Evolutionary conservation across 2,888 invertebrate genomes (phyloP).

Genomic region (Drosophila pseudotalamancana): DNA sequence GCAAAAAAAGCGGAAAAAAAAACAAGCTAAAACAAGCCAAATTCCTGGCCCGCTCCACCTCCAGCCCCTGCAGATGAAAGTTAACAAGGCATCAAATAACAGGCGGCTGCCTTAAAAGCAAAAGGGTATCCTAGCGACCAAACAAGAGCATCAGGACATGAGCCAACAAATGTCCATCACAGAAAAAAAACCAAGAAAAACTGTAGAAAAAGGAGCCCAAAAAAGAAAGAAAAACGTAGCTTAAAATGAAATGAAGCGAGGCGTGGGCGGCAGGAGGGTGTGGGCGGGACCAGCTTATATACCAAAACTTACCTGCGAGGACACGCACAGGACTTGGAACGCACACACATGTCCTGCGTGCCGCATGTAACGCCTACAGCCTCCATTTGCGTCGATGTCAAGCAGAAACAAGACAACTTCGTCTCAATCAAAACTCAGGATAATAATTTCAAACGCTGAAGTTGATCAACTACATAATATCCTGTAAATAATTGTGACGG

Average conservation of each 20-base stretch:
- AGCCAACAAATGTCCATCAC: conserved; percentile 46
- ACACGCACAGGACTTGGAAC: conserved; percentile 8
- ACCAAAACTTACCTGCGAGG: conserved; percentile 33
- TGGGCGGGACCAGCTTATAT: conserved; percentile 44
- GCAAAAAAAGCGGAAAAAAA: conserved; percentile 2
- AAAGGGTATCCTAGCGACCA: conserved; percentile 76
- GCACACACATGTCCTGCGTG: conserved; percentile 37
- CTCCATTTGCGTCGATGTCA: conserved; percentile 34
- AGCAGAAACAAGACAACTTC: conserved; percentile 33
- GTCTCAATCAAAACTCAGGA: conserved; percentile 33
- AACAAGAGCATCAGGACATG: conserved; percentile 32
- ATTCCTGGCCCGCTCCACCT: conserved; percentile 34
- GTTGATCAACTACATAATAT: conserved; percentile 1
- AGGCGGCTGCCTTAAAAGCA: conserved; percentile 57
- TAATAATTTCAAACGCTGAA: too few species aligned
- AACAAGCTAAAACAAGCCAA: conserved; percentile 58
- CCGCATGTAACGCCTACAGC: conserved; percentile 49
- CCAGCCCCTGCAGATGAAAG: conserved; percentile 57
- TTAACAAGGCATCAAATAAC: conserved; percentile 80
- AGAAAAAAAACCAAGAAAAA: conserved; percentile 5
- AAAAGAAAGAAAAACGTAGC: conserved; percentile 22
- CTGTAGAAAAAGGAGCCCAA: conserved; percentile 1
- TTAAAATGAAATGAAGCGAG: conserved; percentile 42
- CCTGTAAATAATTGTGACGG: not conserved
- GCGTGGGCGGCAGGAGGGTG: not conserved